Evolutionary conservation across 2,113 vertebrate species (phyloP), one percentile per base, ranked within the genome.

Genomic region (Erythrocercus mccallii): DNA sequence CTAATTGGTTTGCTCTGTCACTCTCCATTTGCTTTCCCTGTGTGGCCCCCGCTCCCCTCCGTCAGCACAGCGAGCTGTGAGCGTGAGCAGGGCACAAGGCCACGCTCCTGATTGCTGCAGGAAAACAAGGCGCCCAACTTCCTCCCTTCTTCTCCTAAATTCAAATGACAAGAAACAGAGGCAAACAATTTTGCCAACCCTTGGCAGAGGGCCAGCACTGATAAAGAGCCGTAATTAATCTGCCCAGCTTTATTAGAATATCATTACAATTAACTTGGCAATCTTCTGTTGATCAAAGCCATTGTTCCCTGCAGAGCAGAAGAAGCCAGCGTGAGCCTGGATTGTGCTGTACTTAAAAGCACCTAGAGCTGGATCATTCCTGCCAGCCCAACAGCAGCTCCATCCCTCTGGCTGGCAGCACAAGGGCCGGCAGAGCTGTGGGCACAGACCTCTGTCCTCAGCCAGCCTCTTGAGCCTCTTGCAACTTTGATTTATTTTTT

Each of bases 231-330:
- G 12, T 97, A 97, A 97, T 97, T 96, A 96, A 97, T 97, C 96
- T 97, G 94, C 95, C 90, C 77, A 96, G 94, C 95, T 97, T 97
- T 96, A 97, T 97, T 97, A 96, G 96, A 97, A 96, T 96, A 97
- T 96, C 95, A 96, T 96, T 97, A 95, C 95, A 96, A 97, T 96
- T 96, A 97, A 96, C 93, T 97, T 38, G 0, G 95, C 95, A 96
- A 96, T 96, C 93, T 96, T 96, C 82, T 79, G 93, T 96, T 97
- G 96, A 97, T 97, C 96, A 97, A 96, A 96, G 96, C 92, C 88
- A 79, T 95, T 90, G 93, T 95, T 97, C 95, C 95, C 95, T 11
- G 35, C 94, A 94, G 94, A 96, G 94, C 82, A 71, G 85, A 74
- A 89, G 92, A 88, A 93, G 77, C 88, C 77, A n/a, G 82, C 1